These are phyloP conservation scores for Bimastos eiseni DNA, from an alignment of 2,888 invertebrate genomes.

Conservation along the genomic window DNA sequence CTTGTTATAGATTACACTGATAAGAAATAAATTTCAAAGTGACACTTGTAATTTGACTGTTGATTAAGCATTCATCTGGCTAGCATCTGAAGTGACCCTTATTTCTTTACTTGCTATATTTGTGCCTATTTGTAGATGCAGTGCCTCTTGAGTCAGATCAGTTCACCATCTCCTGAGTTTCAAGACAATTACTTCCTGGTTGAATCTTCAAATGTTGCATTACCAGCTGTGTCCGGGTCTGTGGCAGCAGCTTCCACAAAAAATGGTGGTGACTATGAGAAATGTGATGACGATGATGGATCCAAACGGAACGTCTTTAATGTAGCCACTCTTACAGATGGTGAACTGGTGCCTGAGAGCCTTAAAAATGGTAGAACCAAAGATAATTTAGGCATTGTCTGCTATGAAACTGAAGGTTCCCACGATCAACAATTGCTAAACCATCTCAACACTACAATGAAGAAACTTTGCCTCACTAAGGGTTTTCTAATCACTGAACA, in stretches of 20 bases:
- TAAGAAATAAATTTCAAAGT: too few species aligned
- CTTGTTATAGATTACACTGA: too few species aligned
- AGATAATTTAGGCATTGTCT: neutral
- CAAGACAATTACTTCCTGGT: neutral
- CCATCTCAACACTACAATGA: neutral
- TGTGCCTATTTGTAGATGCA: neutral
- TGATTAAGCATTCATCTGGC: neutral
- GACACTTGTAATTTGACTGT: neutral
- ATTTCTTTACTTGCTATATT: neutral
- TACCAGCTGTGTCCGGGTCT: neutral
- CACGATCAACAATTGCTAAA: neutral
- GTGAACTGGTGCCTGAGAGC: slow-evolving; percentile 5
- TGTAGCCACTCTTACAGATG: slow-evolving; percentile 2
- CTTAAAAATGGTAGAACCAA: neutral
- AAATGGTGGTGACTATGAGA: neutral
- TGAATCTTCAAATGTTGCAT: neutral
- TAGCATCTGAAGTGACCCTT: too few species aligned
- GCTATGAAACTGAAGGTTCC: neutral
- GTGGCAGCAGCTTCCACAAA: neutral
- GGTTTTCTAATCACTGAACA: neutral
- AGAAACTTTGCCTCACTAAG: neutral
- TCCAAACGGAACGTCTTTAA: neutral
- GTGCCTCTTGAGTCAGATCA: slow-evolving; percentile 18
- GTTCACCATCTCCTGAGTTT: neutral
- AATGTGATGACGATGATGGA: neutral